These are phyloP conservation scores for Cancer borealis DNA, from an alignment of 2,888 invertebrate genomes.

Conservation along the genomic window DNA sequence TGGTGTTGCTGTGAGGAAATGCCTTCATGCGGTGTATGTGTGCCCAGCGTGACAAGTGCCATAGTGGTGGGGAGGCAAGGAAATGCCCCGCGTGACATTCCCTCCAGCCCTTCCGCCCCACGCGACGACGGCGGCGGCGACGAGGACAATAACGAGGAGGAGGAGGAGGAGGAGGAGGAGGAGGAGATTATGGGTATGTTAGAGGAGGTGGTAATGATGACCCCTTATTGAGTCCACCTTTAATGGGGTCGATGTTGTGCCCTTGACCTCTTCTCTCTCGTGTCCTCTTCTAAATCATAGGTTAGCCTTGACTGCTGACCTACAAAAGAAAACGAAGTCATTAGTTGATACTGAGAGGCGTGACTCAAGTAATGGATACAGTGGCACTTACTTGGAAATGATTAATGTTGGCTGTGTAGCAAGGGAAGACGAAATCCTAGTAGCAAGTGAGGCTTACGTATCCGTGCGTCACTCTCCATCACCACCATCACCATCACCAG, in stretches of 20 bases:
- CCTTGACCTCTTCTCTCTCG: not conserved
- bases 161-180: not conserved
- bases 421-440: not conserved
- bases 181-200: not conserved
- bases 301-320: too few relatives aligned
- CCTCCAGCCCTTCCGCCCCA: not conserved
- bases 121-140: not conserved
- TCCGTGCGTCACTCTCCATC: not conserved
- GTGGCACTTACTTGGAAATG: not conserved
- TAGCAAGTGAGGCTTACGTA: not conserved
- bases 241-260: too few relatives aligned
- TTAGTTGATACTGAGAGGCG: not conserved
- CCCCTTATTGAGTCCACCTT: too few relatives aligned
- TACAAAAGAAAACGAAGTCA: not conserved
- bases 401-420: not conserved
- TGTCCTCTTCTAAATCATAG: not conserved
- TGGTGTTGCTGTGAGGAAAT: constrained; percentile 14
- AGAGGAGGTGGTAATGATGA: too few relatives aligned
- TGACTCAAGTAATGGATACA: not conserved
- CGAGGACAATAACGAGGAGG: not conserved
- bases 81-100: not conserved
- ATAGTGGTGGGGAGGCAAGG: constrained; percentile 3
- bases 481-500: not conserved
- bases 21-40: not conserved
- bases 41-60: not conserved